Base-by-base conservation (phyloP, 2,113 vertebrate genomes). In the Centrocercus urophasianus region DNA sequence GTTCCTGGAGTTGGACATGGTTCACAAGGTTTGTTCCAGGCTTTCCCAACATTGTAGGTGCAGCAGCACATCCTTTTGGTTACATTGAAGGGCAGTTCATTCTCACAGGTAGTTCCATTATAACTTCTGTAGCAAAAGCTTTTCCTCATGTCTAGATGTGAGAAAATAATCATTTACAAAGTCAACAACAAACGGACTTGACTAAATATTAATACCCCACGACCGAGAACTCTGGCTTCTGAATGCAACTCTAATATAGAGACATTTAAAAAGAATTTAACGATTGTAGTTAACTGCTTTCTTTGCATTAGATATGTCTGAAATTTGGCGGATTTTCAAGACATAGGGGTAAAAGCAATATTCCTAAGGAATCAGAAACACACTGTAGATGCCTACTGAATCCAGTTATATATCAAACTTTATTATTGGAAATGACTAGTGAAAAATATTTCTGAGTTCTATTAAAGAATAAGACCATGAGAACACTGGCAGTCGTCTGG, bases 1-100 rank as follows among this genome's bases (percentile, higher is more conserved):
- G 98, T 98, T 79, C 98, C 98, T 56, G 98, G 98, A 9, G 90
- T 93, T 45, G 98, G 98, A 73, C 98, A 98, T 0, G 95, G 95
- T 34, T 98, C 98, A 92, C 98, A 98, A 6, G 98, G 98, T n/a
- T 98, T 98, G 91, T 98, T 98, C 98, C 98, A 99, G 71, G 98
- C 98, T 96, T 98, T 98, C 19, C 98, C 98, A 72, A 98, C 97
- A 11, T 98, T 98, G 75, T 98, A 98, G 0, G 98, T 98, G 76
- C 98, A 98, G 95, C 98, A 98, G 93, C 98, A 99, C 97, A 98
- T 98, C 65, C 97, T 98, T 91, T 98, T 98, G 17, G 98, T 98
- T 78, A 98, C 97, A 48, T 98, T 99, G 86, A 98, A 98, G 27
- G 98, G 97, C 42, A 98, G 70, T 27, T 98, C 98, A 40, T 98